Evolutionary conservation across 1,140 invertebrate genomes (phyloP).

Genomic region (Dreissena rostriformis): DNA sequence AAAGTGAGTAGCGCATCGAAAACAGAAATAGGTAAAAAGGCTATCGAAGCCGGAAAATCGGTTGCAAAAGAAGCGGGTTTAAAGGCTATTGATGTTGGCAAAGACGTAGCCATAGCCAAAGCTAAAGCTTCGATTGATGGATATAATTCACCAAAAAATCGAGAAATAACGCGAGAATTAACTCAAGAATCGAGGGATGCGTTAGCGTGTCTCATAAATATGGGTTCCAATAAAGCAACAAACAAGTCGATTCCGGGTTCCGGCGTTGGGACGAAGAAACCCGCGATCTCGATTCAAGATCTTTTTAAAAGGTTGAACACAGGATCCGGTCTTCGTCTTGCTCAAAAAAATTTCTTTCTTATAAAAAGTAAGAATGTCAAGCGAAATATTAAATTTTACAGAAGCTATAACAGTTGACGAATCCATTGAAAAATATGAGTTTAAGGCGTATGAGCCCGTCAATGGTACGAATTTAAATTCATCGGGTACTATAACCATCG

Average conservation of each 20-base stretch:
- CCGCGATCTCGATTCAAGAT: slow-evolving; percentile 6
- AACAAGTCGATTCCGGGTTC: background rate
- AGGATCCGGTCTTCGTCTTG: background rate
- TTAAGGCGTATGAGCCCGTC: slow-evolving; percentile 2
- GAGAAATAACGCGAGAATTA: background rate
- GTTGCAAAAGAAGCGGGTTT: background rate
- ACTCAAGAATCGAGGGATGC: background rate
- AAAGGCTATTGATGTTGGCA: background rate
- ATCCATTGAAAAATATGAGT: background rate
- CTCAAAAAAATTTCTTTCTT: background rate
- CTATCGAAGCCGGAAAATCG: background rate
- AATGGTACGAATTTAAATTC: background rate
- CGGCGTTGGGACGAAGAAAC: too few relatives aligned
- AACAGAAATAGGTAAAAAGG: too few relatives aligned
- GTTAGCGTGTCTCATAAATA: background rate
- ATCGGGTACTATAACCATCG: background rate
- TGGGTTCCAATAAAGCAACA: background rate
- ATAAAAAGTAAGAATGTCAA: background rate
- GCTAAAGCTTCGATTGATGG: too few relatives aligned
- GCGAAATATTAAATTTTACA: slow-evolving; percentile 10
- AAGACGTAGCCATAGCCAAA: background rate
- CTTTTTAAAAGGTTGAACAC: slow-evolving; percentile 4
- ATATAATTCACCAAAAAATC: background rate
- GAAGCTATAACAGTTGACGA: background rate
- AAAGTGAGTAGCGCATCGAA: too few relatives aligned